Evolutionary conservation across 2,888 invertebrate species (phyloP), one percentile per base, ranked within the genome.

Genomic region (Erebia ligea): DNA sequence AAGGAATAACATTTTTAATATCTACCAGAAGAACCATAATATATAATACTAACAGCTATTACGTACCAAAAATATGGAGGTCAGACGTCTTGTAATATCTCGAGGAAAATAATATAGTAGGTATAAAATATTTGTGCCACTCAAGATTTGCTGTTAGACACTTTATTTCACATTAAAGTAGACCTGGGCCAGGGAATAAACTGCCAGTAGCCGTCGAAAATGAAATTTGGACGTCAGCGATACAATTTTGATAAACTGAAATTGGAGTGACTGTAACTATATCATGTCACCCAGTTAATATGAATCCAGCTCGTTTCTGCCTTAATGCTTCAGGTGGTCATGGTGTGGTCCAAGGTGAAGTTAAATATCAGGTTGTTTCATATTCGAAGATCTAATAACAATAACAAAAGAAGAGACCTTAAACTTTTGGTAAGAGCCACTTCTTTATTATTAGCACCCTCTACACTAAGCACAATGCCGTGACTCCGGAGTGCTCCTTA

Each of bases 221-320:
- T 64, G 64, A 64, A 64, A 64, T 40, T 64, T 13, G 40, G 19
- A 19, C 19, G 52, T 54, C 52, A 54, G 54, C 52, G 64, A 64
- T 64, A 64, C 64, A 64, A 64, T 17, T 64, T 64, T 64, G 64
- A 64, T 64, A 40, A 64, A 40, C 50, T 40, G 64, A 54, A 64
- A 64, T 64, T 64, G 62, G 62, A 62, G 62, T 62, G 62, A 62
- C 62, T 62, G 21, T 61, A 61, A 61, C 61, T 11, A 42, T 61
- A 61, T 61, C 61, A 61, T 61, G 45, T 61, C 61, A 61, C 19
- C 13, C 61, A 40, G 61, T 45, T 62, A 45, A 45, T 45, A 45
- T 62, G 19, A 62, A 40, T 10, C 17, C 59, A 62, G 62, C 62
- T 15, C 62, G 45, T 62, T 21, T 62, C 19, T 21, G 48, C 62